phyloP scores from a whole-genome alignment of 1,140 invertebrate species.

The Zaprionus africanus region DNA sequence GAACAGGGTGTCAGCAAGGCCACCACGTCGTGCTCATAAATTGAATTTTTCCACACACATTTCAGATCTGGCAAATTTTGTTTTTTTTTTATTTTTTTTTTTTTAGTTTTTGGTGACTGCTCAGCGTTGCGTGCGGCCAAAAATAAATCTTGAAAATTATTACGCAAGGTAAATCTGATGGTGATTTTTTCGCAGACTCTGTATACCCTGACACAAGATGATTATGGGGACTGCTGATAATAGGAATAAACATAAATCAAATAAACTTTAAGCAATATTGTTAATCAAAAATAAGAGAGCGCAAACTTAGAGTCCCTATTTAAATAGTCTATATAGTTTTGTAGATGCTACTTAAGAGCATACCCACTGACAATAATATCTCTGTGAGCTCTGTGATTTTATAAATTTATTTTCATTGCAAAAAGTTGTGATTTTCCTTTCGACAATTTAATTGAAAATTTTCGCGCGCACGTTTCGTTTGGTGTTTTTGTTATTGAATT shows the following conservation, averaged over 20 bases:
- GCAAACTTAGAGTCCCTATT: no score
- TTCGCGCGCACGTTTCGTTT: slow-evolving; percentile 52
- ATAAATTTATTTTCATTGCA: neutral
- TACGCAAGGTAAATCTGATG: slow-evolving; percentile 64
- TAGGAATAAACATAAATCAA: neutral
- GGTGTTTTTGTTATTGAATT: slow-evolving; percentile 62
- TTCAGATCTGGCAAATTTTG: slow-evolving; percentile 23
- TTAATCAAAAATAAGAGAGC: neutral
- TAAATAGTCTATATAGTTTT: no score
- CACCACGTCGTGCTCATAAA: slow-evolving; percentile 37
- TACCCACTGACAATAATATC: neutral
- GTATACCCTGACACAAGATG: neutral
- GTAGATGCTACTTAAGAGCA: neutral
- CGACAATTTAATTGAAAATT: slow-evolving; percentile 52
- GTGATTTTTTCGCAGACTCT: slow-evolving; percentile 18
- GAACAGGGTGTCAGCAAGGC: slow-evolving; percentile 29
- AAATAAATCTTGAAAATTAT: slow-evolving; percentile 64
- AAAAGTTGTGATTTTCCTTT: slow-evolving; percentile 39
- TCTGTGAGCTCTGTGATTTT: neutral
- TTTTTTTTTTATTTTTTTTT: slow-evolving; percentile 22
- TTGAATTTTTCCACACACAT: slow-evolving; percentile 49
- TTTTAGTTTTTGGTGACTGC: slow-evolving; percentile 23
- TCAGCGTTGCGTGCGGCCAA: slow-evolving; percentile 34
- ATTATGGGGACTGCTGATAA: neutral
- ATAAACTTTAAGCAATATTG: neutral